Evolutionary conservation across 2,888 invertebrate genomes (phyloP), one percentile per base, ranked within the genome.

Genomic region (Ectropis crepuscularia): DNA sequence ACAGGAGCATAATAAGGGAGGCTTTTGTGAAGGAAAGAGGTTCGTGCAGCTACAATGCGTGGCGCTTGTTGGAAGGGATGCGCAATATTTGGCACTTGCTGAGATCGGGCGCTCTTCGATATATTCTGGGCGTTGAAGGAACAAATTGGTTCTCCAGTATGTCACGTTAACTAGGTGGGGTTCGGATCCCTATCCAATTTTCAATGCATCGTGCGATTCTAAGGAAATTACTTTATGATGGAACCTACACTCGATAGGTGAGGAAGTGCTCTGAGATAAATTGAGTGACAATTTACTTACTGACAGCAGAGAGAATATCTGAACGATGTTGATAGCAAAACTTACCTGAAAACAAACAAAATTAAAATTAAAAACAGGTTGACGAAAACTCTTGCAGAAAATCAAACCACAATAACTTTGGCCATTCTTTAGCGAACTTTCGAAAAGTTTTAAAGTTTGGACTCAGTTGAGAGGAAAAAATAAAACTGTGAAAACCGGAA

Each of bases 21-120:
- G 87, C 89, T 89, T 89, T 90, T 90, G 87, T 89, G 83, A 86
- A 84, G 85, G 82, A 88, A 90, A 89, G 89, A 87, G 89, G 89
- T 88, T 87, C 82, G 84, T 85, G 83, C 86, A 87, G 85, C 87
- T 86, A 86, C 88, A 89, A 88, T 90, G 85, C 86, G 85, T 83
- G 85, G 83, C 82, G 80, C 77, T 79, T 83, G 84, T 82, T 53
- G 81, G 75, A 78, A 75, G 76, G 81, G 76, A 79, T 72, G 72
- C 70, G 82, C 83, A 82, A 85, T 86, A 84, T 85, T 86, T 79
- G 79, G 77, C 76, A 85, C 83, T 76, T 80, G 74, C 78, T 81
- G 73, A 75, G 80, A 82, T 82, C 77, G 76, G 78, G 83, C 85
- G 82, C 79, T 51, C 79, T 86, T 81, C 78, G 76, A 79, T 61